Base-by-base conservation (phyloP, 1,140 invertebrate genomes). In the Scaptomyza hsui region DNA sequence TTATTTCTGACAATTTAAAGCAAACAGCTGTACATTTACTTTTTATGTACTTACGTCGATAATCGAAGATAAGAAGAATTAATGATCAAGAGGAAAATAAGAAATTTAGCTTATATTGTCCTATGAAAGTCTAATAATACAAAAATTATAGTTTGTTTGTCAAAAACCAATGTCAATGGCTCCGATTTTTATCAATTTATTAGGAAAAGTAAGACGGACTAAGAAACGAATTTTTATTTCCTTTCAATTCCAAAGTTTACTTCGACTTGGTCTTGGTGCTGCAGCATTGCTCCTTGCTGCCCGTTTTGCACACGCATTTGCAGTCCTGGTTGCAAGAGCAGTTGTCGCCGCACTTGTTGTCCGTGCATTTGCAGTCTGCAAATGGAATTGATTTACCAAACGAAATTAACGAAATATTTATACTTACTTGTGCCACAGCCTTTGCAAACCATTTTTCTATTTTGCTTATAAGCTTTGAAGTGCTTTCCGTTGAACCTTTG, bases 251-350 rank as follows among this genome's bases (percentile, higher is more conserved):
- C 10, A 1, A 26, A 3, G 3, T n/a, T 24, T 2, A 16, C 55
- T 41, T 62, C 3, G 49, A 21, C 29, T 35, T 26, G 1, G 21
- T n/a, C 61, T 83, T 83, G 21, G 55, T 71, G 47, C 42, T 75
- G 65, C 81, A 86, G 37, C 82, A 81, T 68, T 86, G 53, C 10
- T 77, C 81, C 81, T 86, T 86, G 51, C 53, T 62, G 21, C 78
- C 74, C 2, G 67, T 65, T 13, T 86, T 86, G 47, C 81, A 86
- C 7, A 65, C 73, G 51, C 81, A 86, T 15, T 75, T 80, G 39
- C 81, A 86, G 19, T 86, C 73, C 61, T 78, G 19, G 12, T 42
- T 78, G 52, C 82, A 88, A 16, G 69, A 42, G 21, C 81, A 86
- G 19, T 88, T 86, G 63, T 86, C 82, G 7, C 82, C 82, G 60